phyloP scores from a whole-genome alignment of 1,140 invertebrate species.

The Stegodyphus mimosarum region DNA sequence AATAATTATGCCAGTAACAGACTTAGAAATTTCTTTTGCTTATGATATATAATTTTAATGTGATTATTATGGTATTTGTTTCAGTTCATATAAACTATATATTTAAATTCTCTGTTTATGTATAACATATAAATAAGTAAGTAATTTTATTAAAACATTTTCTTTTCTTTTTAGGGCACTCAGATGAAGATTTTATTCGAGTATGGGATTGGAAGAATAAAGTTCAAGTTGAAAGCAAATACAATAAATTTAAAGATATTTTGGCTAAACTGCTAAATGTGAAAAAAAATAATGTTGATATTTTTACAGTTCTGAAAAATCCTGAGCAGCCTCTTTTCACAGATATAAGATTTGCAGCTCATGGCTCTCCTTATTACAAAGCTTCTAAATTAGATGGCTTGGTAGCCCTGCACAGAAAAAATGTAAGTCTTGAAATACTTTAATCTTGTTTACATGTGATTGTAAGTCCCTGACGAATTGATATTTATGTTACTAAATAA shows the following conservation, averaged over 20 bases:
- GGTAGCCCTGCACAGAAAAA: slow-evolving; percentile 90
- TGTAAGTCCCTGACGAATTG: too few relatives aligned
- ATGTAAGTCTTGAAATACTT: slow-evolving; percentile 70
- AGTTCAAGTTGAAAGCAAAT: slow-evolving; percentile 84
- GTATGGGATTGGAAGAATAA: slow-evolving; percentile 90
- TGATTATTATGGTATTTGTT: too few relatives aligned
- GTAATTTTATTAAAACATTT: too few relatives aligned
- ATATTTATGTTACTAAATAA: too few relatives aligned
- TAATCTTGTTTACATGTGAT: too few relatives aligned
- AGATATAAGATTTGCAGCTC: slow-evolving; percentile 93
- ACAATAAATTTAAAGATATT: slow-evolving; percentile 87
- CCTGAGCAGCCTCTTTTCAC: slow-evolving; percentile 88
- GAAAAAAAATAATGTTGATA: slow-evolving; percentile 89
- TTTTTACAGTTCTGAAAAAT: slow-evolving; percentile 92
- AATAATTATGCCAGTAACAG: too few relatives aligned
- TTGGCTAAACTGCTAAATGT: slow-evolving; percentile 84
- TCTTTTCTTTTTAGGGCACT: slow-evolving; percentile 74
- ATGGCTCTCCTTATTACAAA: slow-evolving; percentile 96
- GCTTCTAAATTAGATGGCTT: slow-evolving; percentile 93
- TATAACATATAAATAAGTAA: too few relatives aligned
- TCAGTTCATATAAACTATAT: too few relatives aligned
- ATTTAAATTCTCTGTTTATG: too few relatives aligned
- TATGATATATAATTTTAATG: too few relatives aligned
- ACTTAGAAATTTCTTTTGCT: too few relatives aligned
- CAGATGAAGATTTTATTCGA: slow-evolving; percentile 94